These are phyloP conservation scores for Heterodera filipjevi DNA, from an alignment of 2,888 invertebrate genomes.

Conservation along the genomic window DNA sequence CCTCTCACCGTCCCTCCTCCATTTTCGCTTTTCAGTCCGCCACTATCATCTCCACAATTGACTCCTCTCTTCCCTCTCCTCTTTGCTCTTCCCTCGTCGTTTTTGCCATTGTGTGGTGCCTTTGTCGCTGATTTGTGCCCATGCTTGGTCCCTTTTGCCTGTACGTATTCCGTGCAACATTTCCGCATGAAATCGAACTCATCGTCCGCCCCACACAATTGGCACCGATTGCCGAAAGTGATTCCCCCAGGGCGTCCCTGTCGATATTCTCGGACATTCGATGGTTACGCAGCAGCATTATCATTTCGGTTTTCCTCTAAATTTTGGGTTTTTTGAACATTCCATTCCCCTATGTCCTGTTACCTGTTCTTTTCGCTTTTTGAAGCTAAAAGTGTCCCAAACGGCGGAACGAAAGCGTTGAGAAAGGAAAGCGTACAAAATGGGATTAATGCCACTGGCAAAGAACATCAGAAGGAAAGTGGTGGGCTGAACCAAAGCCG, in stretches of 20 bases:
- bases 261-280: slow-evolving; percentile 21
- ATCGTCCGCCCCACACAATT: slow-evolving; percentile 6
- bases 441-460: slow-evolving; percentile 87
- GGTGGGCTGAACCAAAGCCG: slow-evolving; percentile 71
- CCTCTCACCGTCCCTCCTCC: neutral
- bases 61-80: neutral
- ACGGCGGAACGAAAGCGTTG: slow-evolving; percentile 83
- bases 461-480: slow-evolving; percentile 85
- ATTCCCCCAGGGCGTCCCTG: slow-evolving; percentile 18
- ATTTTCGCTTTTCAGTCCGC: neutral
- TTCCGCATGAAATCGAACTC: neutral
- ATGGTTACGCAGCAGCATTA: slow-evolving; percentile 26
- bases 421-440: slow-evolving; percentile 84
- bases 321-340: neutral
- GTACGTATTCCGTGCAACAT: neutral
- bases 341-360: too few relatives aligned
- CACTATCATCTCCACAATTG: neutral
- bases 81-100: neutral
- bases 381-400: slow-evolving; percentile 74
- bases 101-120: neutral
- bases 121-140: neutral
- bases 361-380: slow-evolving; percentile 23
- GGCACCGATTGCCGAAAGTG: neutral
- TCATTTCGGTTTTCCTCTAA: slow-evolving; percentile 15
- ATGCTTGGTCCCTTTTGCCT: neutral